Evolutionary conservation across 2,797 vertebrate genomes (phyloP).

Genomic region (Intellagama lesueurii): DNA sequence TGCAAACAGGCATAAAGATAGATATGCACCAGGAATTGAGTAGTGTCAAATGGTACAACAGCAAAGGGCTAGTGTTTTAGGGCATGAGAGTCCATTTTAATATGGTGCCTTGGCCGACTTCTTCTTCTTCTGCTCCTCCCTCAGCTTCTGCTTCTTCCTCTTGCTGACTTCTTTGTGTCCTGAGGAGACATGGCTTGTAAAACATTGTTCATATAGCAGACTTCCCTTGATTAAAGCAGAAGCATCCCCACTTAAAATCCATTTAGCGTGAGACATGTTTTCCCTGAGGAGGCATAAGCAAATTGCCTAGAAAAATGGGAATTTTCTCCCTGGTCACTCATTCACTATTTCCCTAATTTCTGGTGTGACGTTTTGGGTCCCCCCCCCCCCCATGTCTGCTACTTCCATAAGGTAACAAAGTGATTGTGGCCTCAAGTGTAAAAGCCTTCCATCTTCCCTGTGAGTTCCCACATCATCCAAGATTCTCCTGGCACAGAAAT

Average conservation of each 20-base stretch:
- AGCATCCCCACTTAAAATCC: not conserved
- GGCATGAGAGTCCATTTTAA: slow-evolving; percentile 76
- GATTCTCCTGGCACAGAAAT: not conserved
- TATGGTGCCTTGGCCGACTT: slow-evolving; percentile 84
- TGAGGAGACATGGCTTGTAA: slow-evolving; percentile 82
- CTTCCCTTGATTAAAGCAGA: slow-evolving; percentile 63
- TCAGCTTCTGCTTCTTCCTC: slow-evolving; percentile 92
- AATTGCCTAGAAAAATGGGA: not conserved
- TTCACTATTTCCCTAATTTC: not conserved
- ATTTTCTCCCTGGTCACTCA: no score
- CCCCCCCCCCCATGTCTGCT: not conserved
- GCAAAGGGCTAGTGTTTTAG: slow-evolving; percentile 53
- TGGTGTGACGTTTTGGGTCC: not conserved
- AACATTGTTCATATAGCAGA: slow-evolving; percentile 70
- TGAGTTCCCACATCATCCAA: not conserved
- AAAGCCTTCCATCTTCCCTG: not conserved
- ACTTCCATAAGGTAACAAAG: not conserved
- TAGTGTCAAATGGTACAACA: slow-evolving; percentile 54
- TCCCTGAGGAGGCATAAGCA: not conserved
- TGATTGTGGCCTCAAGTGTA: not conserved
- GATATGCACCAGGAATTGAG: slow-evolving; percentile 63
- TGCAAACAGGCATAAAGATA: slow-evolving; percentile 60
- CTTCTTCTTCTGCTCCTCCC: slow-evolving; percentile 94
- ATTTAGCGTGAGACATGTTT: not conserved
- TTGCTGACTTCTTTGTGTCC: slow-evolving; percentile 89